Evolutionary conservation across 2,113 vertebrate genomes (phyloP).

Genomic region (Engystomops pustulosus): DNA sequence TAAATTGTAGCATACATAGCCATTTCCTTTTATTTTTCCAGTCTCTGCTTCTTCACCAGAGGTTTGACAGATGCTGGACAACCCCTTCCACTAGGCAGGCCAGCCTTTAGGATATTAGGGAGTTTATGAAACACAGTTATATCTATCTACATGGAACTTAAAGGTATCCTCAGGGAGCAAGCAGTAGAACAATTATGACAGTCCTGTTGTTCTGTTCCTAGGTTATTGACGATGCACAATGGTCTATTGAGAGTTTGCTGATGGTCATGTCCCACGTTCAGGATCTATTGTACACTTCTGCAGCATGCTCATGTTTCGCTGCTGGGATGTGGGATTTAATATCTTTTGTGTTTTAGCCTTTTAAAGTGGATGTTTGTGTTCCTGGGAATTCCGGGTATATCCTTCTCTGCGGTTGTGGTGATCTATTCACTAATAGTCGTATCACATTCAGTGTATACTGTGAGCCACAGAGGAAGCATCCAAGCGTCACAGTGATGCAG

Average conservation of each 20-base stretch:
- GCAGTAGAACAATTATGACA: background rate
- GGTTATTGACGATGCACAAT: background rate
- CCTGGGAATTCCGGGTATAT: background rate
- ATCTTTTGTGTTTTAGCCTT: background rate
- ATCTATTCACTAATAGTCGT: background rate
- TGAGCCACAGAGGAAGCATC: background rate
- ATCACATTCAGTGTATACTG: background rate
- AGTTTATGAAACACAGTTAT: too few relatives aligned
- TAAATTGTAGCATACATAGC: too few relatives aligned
- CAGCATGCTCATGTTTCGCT: background rate
- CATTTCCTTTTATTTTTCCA: too few relatives aligned
- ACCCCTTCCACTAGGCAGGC: too few relatives aligned
- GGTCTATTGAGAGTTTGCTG: background rate
- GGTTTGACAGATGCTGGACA: too few relatives aligned
- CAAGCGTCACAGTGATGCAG: background rate
- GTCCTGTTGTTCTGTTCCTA: background rate
- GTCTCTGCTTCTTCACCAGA: too few relatives aligned
- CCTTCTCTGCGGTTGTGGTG: background rate
- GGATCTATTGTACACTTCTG: background rate
- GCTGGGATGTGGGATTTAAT: background rate
- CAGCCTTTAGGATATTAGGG: too few relatives aligned
- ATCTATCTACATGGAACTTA: too few relatives aligned
- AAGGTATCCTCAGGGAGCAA: too few relatives aligned
- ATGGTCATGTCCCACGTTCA: background rate
- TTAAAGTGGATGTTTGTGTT: slow-evolving; percentile 9